phyloP scores from a whole-genome alignment of 2,888 invertebrate species.

The Camponotus fellah region DNA sequence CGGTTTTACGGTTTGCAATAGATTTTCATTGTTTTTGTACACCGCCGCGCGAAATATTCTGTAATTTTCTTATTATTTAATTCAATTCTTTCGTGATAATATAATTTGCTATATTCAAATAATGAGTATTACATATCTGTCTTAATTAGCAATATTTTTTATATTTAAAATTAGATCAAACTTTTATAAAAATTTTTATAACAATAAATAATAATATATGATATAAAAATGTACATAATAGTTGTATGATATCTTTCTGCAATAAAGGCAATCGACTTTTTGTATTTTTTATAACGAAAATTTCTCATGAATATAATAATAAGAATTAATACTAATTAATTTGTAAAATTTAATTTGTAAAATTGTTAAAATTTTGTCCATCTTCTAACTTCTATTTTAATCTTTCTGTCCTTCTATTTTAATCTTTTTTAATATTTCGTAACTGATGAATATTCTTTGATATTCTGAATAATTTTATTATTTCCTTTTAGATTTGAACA shows the following conservation, averaged over 20 bases:
- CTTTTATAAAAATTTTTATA: neutral
- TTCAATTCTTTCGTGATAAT: slow-evolving; percentile 4
- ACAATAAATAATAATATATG: neutral
- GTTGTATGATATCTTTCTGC: neutral
- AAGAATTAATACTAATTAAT: neutral
- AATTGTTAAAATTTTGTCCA: neutral
- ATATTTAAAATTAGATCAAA: neutral
- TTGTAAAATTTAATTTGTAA: no score
- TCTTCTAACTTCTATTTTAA: neutral
- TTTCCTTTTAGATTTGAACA: neutral
- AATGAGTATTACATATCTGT: neutral
- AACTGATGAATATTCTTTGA: slow-evolving; percentile 4
- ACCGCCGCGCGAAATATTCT: neutral
- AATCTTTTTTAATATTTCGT: neutral
- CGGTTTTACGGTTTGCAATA: slow-evolving; percentile 3
- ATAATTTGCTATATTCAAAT: neutral
- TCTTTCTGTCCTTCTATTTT: neutral
- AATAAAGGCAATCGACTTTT: no score
- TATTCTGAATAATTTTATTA: neutral
- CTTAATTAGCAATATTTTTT: neutral
- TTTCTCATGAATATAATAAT: neutral
- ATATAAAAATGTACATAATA: neutral
- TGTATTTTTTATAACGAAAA: neutral
- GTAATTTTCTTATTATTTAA: neutral
- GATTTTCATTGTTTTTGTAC: slow-evolving; percentile 15